Evolutionary conservation across 2,797 vertebrate species (phyloP), one percentile per base, ranked within the genome.

Genomic region (Semotilus atromaculatus): DNA sequence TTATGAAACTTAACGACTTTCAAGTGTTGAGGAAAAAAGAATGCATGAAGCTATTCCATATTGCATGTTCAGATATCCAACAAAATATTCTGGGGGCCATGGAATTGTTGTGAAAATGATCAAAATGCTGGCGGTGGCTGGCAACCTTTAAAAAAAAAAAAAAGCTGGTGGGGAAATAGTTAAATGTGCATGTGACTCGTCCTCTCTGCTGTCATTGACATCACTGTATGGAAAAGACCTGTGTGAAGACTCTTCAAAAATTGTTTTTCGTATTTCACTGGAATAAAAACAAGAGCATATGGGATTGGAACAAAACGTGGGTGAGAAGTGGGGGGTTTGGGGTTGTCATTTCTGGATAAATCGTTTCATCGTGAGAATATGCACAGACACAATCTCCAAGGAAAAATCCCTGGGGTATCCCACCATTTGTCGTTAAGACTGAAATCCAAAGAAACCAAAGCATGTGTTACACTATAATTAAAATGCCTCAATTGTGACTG

Each of bases 381-480:
- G 43, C 23, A 58, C n/a, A 43, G 48, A 58, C 36, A 29, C 16
- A 0, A 7, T 72, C 38, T 82, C 40, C 68, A 62, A 73, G 29
- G 38, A 73, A 40, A 82, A 73, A 73, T n/a, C 55, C 53, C 70
- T 48, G 29, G 14, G 80, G 70, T 82, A 72, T 40, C 26, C 26
- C 23, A 19, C 19, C 58, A 60, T 73, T 62, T 82, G 80, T 82
- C 29, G 3, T 82, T 36, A 48, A 62, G 6, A 48, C 29, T 14
- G 55, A 36, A 73, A 73, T 48, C 43, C 55, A 48, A 23, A 73
- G 26, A 34, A 36, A 73, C 11, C 53, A 48, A 72, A 34, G 40
- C 55, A 82, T 18, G 80, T 48, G 70, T 64, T 40, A 64, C 9
- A 4, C 38, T 73, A 62, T 64, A 73, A 82, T 82, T 77, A 62